phyloP scores from a whole-genome alignment of 2,797 vertebrate species.

The Borostomias antarcticus region DNA sequence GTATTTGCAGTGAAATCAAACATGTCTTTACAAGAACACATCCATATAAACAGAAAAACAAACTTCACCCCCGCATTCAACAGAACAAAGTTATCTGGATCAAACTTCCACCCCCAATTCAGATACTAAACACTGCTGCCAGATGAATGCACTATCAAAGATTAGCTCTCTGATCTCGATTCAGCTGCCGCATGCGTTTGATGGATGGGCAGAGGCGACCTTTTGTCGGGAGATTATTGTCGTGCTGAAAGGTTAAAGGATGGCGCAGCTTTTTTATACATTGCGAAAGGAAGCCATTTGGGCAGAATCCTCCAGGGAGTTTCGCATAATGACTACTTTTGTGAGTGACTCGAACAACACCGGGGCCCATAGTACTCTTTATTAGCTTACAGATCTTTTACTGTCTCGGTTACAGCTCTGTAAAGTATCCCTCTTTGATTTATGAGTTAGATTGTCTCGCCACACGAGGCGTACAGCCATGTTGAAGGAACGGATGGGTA shows the following conservation, averaged over 20 bases:
- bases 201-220: background rate
- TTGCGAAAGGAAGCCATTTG: background rate
- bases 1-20: too few species aligned
- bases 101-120: background rate
- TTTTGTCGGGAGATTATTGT: constrained; percentile 13
- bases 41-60: too few species aligned
- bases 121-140: constrained; percentile 3
- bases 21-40: too few species aligned
- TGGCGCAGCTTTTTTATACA: background rate
- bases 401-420: background rate
- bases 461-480: background rate
- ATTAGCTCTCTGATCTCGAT: background rate
- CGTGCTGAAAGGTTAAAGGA: constrained; percentile 5
- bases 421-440: background rate
- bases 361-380: background rate
- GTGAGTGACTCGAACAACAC: background rate
- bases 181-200: background rate
- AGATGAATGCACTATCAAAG: background rate
- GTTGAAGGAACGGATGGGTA: background rate
- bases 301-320: constrained; percentile 1
- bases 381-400: background rate
- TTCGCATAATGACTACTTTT: constrained; percentile 1
- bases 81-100: too few species aligned
- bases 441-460: background rate
- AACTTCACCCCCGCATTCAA: too few species aligned